Evolutionary conservation across 37 sponge, comb jelly and placozoan genomes (phyloP).

Genomic region (Cliona cf. orientalis): DNA sequence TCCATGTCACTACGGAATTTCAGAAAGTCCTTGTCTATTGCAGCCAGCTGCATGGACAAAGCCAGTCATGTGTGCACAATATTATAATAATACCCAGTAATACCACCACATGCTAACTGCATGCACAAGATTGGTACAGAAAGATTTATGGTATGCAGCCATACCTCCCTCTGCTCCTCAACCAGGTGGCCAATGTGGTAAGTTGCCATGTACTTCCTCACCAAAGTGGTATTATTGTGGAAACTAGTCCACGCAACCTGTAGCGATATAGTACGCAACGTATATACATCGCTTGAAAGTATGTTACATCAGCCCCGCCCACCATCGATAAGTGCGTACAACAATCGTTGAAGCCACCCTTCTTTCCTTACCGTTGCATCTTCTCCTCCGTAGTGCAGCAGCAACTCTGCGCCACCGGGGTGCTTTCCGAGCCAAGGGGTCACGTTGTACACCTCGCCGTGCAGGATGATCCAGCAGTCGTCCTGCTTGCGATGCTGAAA

Average conservation of each 20-base stretch:
- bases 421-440: slow-evolving; percentile 73
- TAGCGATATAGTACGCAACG: not conserved
- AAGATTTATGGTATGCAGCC: too few species aligned
- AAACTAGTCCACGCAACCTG: slow-evolving; percentile 79
- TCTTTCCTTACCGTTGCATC: slow-evolving; percentile 64
- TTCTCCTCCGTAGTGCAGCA: slow-evolving; percentile 81
- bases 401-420: slow-evolving; percentile 67
- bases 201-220: slow-evolving; percentile 48
- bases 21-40: slow-evolving; percentile 55
- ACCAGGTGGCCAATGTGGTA: slow-evolving; percentile 65
- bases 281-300: not conserved
- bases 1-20: slow-evolving; percentile 40
- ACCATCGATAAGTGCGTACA: not conserved
- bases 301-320: slow-evolving; percentile 1
- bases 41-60: slow-evolving; percentile 32
- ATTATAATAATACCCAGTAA: not conserved
- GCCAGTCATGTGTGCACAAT: not conserved
- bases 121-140: too few species aligned
- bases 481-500: slow-evolving; percentile 59
- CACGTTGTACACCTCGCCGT: slow-evolving; percentile 81
- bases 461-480: slow-evolving; percentile 73
- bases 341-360: not conserved
- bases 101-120: not conserved
- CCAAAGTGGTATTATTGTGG: slow-evolving; percentile 67
- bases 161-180: slow-evolving; percentile 61